Evolutionary conservation across 2,113 vertebrate genomes (phyloP).

Genomic region (Paradisaea rubra): DNA sequence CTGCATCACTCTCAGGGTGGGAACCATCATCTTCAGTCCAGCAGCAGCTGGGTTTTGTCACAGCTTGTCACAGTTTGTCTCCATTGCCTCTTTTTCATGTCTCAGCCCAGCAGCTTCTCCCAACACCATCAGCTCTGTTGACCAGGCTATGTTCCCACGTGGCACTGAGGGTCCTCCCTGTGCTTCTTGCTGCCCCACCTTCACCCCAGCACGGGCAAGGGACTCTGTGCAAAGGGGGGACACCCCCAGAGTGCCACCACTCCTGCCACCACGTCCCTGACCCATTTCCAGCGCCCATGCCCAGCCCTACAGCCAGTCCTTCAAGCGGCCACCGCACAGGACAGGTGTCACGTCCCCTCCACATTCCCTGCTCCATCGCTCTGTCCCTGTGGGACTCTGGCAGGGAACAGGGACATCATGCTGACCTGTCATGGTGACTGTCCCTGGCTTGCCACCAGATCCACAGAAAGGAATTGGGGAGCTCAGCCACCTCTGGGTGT

Average conservation of each 20-base stretch:
- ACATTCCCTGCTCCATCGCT: fast-evolving
- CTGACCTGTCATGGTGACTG: neutral
- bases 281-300: neutral
- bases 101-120: neutral
- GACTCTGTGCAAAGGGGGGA: neutral
- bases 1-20: neutral
- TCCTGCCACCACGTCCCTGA: neutral
- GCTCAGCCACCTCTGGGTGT: neutral
- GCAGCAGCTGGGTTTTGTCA: neutral
- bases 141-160: neutral
- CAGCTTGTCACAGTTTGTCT: neutral
- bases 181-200: neutral
- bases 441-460: neutral
- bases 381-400: neutral
- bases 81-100: neutral
- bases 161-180: neutral
- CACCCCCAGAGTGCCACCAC: neutral
- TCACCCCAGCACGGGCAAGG: neutral
- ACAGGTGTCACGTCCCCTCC: neutral
- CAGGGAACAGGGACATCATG: neutral
- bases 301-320: neutral
- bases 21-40: neutral
- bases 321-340: fast-evolving
- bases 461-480: neutral
- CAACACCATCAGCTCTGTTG: neutral